phyloP scores from a whole-genome alignment of 2,888 invertebrate species.

The Drosophila monieri region DNA sequence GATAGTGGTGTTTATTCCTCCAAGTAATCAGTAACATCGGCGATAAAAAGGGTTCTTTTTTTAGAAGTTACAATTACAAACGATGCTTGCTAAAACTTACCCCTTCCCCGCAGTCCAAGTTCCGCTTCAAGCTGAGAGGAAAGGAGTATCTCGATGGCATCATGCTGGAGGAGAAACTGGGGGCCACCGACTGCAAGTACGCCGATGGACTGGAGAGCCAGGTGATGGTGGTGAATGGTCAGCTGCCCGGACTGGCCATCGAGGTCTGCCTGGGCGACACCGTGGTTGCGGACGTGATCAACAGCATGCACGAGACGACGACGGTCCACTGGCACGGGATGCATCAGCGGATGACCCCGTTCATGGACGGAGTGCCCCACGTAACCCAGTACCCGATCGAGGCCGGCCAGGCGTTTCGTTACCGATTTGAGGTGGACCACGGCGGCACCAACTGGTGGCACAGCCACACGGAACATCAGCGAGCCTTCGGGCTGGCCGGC shows the following conservation, averaged over 20 bases:
- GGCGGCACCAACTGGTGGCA: slow-evolving; percentile 82
- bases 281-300: slow-evolving; percentile 79
- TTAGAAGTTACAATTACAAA: neutral
- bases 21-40: neutral
- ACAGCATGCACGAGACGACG: slow-evolving; percentile 78
- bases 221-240: slow-evolving; percentile 79
- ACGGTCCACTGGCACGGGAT: slow-evolving; percentile 82
- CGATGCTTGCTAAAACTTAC: neutral
- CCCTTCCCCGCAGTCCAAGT: slow-evolving; percentile 42
- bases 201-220: slow-evolving; percentile 75
- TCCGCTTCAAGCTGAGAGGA: slow-evolving; percentile 65
- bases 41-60: neutral
- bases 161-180: slow-evolving; percentile 39
- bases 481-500: slow-evolving; percentile 79
- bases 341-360: slow-evolving; percentile 75
- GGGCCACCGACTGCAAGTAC: slow-evolving; percentile 71
- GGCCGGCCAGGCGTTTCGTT: slow-evolving; percentile 80
- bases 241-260: slow-evolving; percentile 73
- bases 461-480: slow-evolving; percentile 79
- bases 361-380: slow-evolving; percentile 82
- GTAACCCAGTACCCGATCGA: slow-evolving; percentile 82
- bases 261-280: slow-evolving; percentile 81
- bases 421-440: slow-evolving; percentile 78
- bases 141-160: slow-evolving; percentile 69
- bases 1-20: neutral